Base-by-base conservation (phyloP, 2,888 invertebrate species). In the Leucoma salicis region DNA sequence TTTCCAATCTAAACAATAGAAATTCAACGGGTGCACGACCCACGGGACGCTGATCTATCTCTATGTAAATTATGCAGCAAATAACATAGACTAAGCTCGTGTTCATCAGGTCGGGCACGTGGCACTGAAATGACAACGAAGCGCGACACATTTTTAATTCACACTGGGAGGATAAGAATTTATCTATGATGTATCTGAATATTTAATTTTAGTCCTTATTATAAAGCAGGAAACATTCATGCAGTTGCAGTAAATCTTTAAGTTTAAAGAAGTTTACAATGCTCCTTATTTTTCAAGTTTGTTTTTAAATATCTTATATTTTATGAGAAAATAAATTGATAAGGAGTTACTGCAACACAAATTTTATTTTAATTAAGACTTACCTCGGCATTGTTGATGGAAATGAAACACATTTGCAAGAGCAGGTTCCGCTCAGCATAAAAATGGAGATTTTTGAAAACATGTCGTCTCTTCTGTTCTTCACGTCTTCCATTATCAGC, bases 1-100 rank as follows among this genome's bases (percentile, higher is more conserved):
- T 89, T 89, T 89, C 89, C 88, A 88, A 89, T 89, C 82, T 87
- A 87, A 87, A 89, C 87, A 89, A 89, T 89, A 88, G 87, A 86
- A 88, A 89, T 89, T 88, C 89, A 83, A 73, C 87, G 84, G 88
- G 84, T 86, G 86, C 86, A 63, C 78, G 74, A 52, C 88, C 82
- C 88, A 57, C 60, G 89, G 88, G 89, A 87, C 74, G 53, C 68
- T 76, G 79, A 81, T 86, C 85, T 79, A 89, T 89, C 80, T 89
- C 86, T 89, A 89, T 89, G 89, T 86, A 88, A 89, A 89, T 88
- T 83, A 87, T 83, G 76, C 81, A 63, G 82, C 82, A 82, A 87
- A 88, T 87, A 83, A 83, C 77, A 66, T 66, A 58, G 81, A 80
- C 21, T 21, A 21, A 21, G 14, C 84, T 87, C 82, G 75, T 53